These are phyloP conservation scores for Eleginops maclovinus DNA, from an alignment of 2,113 vertebrate species.

Conservation along the genomic window DNA sequence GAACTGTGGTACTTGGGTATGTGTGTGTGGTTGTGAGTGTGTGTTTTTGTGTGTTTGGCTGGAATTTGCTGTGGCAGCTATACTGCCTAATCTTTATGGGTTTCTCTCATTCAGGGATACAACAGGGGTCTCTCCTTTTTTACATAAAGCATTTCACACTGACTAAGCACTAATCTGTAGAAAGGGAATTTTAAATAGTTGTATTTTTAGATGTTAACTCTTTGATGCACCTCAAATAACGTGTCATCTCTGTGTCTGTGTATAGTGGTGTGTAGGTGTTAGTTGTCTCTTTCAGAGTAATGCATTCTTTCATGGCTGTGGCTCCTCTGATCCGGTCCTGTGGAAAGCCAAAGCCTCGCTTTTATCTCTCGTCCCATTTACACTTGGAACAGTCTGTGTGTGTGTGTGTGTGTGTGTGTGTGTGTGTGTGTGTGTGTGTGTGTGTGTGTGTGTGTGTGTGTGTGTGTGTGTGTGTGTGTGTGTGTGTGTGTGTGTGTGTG, in stretches of 20 bases:
- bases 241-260: slow-evolving; percentile 3
- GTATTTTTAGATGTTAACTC: slow-evolving; percentile 29
- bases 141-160: slow-evolving; percentile 37
- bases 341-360: slow-evolving; percentile 47
- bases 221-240: slow-evolving; percentile 12
- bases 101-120: slow-evolving; percentile 27
- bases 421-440: slow-evolving; percentile 1
- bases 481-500: slow-evolving; percentile 11
- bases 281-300: slow-evolving; percentile 37
- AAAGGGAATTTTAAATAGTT: slow-evolving; percentile 12
- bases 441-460: slow-evolving; percentile 10
- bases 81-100: slow-evolving; percentile 23
- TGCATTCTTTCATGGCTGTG: slow-evolving; percentile 47
- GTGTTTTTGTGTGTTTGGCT: neutral
- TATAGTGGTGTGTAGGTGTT: slow-evolving; percentile 15
- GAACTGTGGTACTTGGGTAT: too few relatives aligned
- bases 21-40: too few relatives aligned
- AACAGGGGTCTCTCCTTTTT: slow-evolving; percentile 19
- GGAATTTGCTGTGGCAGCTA: slow-evolving; percentile 38
- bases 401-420: neutral
- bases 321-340: slow-evolving; percentile 50
- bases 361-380: slow-evolving; percentile 53
- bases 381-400: slow-evolving; percentile 12
- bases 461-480: slow-evolving; percentile 8
- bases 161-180: slow-evolving; percentile 33